These are phyloP conservation scores for Diadumene lineata DNA, from an alignment of 92 coral and sea anemone species.

Conservation along the genomic window DNA sequence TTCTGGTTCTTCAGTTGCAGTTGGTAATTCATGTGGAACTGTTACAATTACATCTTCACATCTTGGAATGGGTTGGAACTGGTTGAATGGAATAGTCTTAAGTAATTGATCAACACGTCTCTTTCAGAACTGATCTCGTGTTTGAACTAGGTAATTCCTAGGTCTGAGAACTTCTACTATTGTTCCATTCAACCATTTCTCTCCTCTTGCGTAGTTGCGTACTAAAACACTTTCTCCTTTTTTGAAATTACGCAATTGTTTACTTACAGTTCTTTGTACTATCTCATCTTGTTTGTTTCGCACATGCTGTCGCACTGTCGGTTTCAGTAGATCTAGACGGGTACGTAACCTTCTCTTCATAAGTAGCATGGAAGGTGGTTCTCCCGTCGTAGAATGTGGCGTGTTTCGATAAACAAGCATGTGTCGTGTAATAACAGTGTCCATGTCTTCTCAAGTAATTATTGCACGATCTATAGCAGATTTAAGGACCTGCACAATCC, in stretches of 20 bases:
- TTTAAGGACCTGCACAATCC: conserved; percentile 47
- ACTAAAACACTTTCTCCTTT: conserved; percentile 39
- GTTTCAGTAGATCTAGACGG: conserved; percentile 41
- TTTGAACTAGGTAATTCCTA: conserved; percentile 41
- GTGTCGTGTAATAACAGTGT: conserved; percentile 25
- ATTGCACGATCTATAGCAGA: conserved; percentile 38
- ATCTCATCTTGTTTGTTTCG: conserved; percentile 29
- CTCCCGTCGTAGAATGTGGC: conserved; percentile 53
- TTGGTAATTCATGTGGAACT: too few species aligned
- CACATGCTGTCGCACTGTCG: conserved; percentile 38
- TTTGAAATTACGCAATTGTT: conserved; percentile 29
- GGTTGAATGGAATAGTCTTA: too few species aligned
- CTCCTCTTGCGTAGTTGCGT: conserved; percentile 34
- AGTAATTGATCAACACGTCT: conserved; percentile 34
- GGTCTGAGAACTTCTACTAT: conserved; percentile 40
- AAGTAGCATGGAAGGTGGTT: conserved; percentile 46
- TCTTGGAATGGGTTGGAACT: too few species aligned
- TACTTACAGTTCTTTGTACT: conserved; percentile 30
- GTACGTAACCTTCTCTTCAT: conserved; percentile 56
- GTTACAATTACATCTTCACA: too few species aligned
- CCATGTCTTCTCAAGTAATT: conserved; percentile 29
- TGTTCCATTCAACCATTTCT: conserved; percentile 51
- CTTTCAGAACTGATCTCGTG: conserved; percentile 38
- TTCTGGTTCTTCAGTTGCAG: too few species aligned
- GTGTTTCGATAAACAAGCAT: conserved; percentile 45